Base-by-base conservation (phyloP, 2,113 vertebrate species). In the Cephalophus harveyi region DNA sequence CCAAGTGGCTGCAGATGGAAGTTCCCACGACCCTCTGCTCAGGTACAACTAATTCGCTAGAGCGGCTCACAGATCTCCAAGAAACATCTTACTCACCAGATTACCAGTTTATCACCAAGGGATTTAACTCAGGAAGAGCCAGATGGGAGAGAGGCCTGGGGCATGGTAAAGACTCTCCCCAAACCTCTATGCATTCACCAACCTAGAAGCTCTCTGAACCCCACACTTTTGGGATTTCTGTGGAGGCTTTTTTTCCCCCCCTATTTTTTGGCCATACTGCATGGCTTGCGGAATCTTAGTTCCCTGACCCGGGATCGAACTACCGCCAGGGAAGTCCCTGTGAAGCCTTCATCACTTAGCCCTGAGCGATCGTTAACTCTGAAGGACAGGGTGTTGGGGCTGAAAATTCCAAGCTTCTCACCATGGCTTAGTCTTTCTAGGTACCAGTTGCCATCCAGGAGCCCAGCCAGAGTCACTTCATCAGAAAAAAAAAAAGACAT, bases 161-260 rank as follows among this genome's bases (percentile, higher is more conserved):
- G n/a, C 2, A 9, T 27, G 36, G 48, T 11, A 60, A 50, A 3
- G 74, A 11, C 46, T 71, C 89, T 67, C 7, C 48, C 86, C 60
- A 40, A 2, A 52, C 54, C 36, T 54, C 60, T 10, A 13, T 17
- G n/a, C 1, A 6, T 27, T 62, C 81, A 25, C n/a, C 59, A 17
- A n/a, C 17, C n/a, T 1, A 1, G 27, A 71, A 71, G 28, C 50
- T 84, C 79, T n/a, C 36, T 19, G 89, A 50, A 21, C 6, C 43
- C 16, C 6, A 17, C 6, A 7, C 46, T 81, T 50, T 36, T 0
- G 23, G 23, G 55, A 36, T 81, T 30, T 81, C 36, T 50, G 25
- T 52, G 76, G 55, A 21, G 33, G 30, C 27, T n/a, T n/a, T 9
- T 46, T 76, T 43, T 15, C 1, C 0, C 36, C 16, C 30, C n/a